Evolutionary conservation across 1,140 invertebrate species (phyloP).

Genomic region (Eupristina koningsbergeri): DNA sequence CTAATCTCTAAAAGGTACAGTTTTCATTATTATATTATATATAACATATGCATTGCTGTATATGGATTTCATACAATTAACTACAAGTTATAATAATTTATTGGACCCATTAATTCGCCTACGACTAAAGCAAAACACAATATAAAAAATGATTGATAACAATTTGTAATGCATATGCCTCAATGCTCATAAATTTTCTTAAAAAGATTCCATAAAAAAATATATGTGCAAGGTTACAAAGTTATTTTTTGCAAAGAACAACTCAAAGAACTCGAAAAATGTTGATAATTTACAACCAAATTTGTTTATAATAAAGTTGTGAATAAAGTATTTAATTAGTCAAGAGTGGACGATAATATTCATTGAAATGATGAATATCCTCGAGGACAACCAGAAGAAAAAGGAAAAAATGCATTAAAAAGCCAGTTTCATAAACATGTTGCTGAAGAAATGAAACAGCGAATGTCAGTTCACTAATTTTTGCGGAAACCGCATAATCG

Average conservation of each 20-base stretch:
- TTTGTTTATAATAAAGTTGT: too few relatives aligned
- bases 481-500: background rate
- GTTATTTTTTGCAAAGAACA: too few relatives aligned
- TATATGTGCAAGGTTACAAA: too few relatives aligned
- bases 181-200: too few relatives aligned
- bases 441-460: background rate
- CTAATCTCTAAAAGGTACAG: constrained; percentile 36
- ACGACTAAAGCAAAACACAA: background rate
- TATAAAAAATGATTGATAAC: too few relatives aligned
- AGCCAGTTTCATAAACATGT: background rate
- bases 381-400: background rate
- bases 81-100: background rate
- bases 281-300: too few relatives aligned
- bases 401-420: too few relatives aligned
- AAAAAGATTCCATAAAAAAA: too few relatives aligned
- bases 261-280: too few relatives aligned
- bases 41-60: background rate
- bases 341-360: too few relatives aligned
- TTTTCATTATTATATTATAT: background rate
- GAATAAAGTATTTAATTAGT: too few relatives aligned
- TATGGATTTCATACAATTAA: constrained; percentile 2
- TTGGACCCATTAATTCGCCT: background rate
- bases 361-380: background rate
- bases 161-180: too few relatives aligned
- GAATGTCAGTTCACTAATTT: background rate